phyloP scores from a whole-genome alignment of 2,888 invertebrate species.

The Phasia obesa region DNA sequence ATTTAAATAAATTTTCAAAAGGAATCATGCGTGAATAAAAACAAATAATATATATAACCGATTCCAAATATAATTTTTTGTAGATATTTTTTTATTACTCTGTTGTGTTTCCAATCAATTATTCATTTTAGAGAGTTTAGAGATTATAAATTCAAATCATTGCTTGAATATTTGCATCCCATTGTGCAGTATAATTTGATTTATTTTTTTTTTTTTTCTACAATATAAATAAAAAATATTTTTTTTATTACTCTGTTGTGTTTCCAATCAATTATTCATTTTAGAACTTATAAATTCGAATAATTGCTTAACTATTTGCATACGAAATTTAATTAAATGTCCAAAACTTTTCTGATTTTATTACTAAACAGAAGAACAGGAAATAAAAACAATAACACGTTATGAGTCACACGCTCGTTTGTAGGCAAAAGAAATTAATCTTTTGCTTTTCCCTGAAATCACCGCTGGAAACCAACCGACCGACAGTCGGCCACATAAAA shows the following conservation, averaged over 20 bases:
- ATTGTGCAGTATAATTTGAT: constrained; percentile 4
- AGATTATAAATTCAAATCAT: constrained; percentile 56
- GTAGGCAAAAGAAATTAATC: constrained; percentile 34
- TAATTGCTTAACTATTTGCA: constrained; percentile 64
- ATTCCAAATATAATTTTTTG: no score
- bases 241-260: no score
- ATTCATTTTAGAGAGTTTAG: constrained; percentile 52
- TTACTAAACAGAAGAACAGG: not conserved
- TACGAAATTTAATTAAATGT: constrained; percentile 34
- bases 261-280: constrained; percentile 32
- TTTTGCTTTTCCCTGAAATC: constrained; percentile 38
- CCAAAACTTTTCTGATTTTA: not conserved
- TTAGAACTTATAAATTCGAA: constrained; percentile 52
- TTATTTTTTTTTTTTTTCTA: no score
- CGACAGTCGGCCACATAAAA: no score
- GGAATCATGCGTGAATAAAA: no score
- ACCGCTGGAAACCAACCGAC: constrained; percentile 8
- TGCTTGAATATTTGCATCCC: constrained; percentile 50
- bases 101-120: not conserved
- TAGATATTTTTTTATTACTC: no score
- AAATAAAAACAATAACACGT: not conserved
- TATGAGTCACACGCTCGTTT: constrained; percentile 28
- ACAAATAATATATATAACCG: no score
- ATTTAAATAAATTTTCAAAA: no score
- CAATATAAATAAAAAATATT: no score